phyloP scores from a whole-genome alignment of 2,888 invertebrate genomes.

The Holacanthella duospinosa region DNA sequence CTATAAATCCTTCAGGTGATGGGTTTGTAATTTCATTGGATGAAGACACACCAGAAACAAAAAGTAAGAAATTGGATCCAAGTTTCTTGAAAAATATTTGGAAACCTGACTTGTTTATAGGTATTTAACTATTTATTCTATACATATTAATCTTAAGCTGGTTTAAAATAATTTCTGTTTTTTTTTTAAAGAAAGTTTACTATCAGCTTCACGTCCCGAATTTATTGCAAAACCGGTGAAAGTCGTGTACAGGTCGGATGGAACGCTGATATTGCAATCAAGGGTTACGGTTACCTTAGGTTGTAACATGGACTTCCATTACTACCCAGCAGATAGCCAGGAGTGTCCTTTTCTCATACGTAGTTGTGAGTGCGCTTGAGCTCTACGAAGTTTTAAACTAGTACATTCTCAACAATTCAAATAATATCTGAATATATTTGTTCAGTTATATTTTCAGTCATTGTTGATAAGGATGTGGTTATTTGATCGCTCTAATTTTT shows the following conservation, averaged over 20 bases:
- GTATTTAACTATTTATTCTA: neutral
- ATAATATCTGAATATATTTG: no score
- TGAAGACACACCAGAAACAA: neutral
- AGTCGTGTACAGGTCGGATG: neutral
- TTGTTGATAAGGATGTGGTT: no score
- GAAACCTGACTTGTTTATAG: neutral
- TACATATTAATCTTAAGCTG: neutral
- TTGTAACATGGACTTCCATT: slow-evolving; percentile 1
- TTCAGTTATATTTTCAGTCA: no score
- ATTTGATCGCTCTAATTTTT: no score
- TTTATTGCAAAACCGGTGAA: slow-evolving; percentile 1
- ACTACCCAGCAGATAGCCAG: neutral
- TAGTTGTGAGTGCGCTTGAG: neutral
- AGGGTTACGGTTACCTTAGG: neutral
- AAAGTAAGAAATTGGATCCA: neutral
- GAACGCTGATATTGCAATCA: neutral
- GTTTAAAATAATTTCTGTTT: no score
- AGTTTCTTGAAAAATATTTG: neutral
- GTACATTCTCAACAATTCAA: no score
- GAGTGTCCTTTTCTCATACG: neutral
- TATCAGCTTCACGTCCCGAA: neutral
- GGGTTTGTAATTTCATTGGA: neutral
- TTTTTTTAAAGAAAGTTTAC: slow-evolving; percentile 1
- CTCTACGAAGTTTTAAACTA: no score
- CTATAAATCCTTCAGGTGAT: neutral